Base-by-base conservation (phyloP, 64 coral and sea anemone species). In the Actinia tenebrosa region DNA sequence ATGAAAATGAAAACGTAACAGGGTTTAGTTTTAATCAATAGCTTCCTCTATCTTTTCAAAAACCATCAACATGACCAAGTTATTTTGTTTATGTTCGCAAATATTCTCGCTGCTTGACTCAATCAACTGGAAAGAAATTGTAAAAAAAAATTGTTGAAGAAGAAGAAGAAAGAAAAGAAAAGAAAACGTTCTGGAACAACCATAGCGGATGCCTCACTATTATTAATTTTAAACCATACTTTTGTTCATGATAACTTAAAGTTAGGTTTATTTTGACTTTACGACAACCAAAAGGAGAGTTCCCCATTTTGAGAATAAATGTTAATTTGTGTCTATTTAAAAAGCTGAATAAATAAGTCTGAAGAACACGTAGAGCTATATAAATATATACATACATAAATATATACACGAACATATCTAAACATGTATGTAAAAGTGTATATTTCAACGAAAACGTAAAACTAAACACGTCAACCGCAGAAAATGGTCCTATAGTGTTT, bases 291-390 rank as follows among this genome's bases (percentile, higher is more conserved):
- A 16, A 53, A 19, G 19, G 10, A 53, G 46, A 37, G 79, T 25
- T 45, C 46, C 86, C 69, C 86, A 53, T 86, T 50, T 91, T n/a
- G 8, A 86, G 86, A 92, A 92, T 61, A 87, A 87, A 92, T 83
- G 86, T n/a, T 80, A 83, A 87, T 91, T 91, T 91, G 79, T 62
- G 84, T 87, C 80, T 91, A 82, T 86, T 91, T 83, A 87, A 79
- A 91, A 83, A 79, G 60, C 78, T 55, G 85, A 91, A 87, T 83
- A 85, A 87, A 87, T 80, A 87, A 87, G 23, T 44, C 20, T 20
- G 18, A 81, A 50, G 50, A 23, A 81, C 79, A 81, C 43, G 27
- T 9, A 81, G 45, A 53, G 43, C 16, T 81, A 81, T n/a, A 53
- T 53, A 81, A 22, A 81, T 81, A 81, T 42, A 75, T 53, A n/a